Percentiles rank a stretch among this genome's conserved stretches.
Conservation (phyloP, 2,797 vertebrate genomes). For the Schizothorax lantsangensis region DNA sequence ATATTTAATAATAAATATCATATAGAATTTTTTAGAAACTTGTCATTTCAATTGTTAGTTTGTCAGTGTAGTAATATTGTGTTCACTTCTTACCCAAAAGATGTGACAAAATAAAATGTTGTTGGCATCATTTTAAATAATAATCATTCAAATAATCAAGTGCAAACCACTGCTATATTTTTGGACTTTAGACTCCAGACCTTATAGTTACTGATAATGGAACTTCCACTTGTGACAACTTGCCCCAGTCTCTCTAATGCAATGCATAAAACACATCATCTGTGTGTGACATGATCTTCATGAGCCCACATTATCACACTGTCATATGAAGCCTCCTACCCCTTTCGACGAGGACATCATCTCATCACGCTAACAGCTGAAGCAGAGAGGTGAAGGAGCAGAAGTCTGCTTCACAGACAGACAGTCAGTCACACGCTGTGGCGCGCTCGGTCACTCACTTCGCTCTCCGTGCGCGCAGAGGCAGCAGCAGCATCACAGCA, state of each 20-base stretch:
- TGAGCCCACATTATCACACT: constrained; percentile 1
- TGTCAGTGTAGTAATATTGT: background rate
- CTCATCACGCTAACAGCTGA: constrained; percentile 11
- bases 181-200: background rate
- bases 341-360: background rate
- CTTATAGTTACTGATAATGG: background rate
- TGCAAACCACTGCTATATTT: background rate
- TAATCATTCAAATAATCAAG: background rate
- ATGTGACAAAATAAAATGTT: background rate
- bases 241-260: background rate
- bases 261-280: background rate
- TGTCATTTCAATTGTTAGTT: background rate
- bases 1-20: background rate
- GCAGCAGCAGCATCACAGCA: background rate
- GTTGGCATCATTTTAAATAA: background rate
- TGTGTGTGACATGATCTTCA: background rate
- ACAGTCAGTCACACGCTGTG: background rate
- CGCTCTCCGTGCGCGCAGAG: background rate
- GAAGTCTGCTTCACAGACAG: background rate
- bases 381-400: constrained; percentile 24
- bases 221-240: background rate
- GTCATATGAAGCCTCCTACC: constrained; percentile 10
- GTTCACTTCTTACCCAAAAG: background rate
- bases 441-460: constrained; percentile 26
- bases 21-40: too few relatives aligned